Evolutionary conservation across 2,888 invertebrate species (phyloP).

Genomic region (Cantharis rufa): DNA sequence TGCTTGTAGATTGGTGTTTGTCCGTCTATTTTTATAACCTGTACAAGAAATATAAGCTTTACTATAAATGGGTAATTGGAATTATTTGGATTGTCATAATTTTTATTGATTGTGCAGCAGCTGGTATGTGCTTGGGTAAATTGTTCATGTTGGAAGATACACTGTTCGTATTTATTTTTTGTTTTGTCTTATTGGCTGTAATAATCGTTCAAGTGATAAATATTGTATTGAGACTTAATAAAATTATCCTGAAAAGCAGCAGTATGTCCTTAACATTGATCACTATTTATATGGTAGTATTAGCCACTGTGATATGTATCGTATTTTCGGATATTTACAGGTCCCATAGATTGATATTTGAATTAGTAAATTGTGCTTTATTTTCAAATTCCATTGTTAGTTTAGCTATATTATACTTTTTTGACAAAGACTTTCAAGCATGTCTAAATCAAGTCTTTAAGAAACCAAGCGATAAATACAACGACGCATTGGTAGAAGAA

Average conservation of each 20-base stretch:
- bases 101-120: background rate
- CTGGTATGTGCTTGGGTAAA: background rate
- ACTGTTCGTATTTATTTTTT: background rate
- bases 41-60: background rate
- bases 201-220: background rate
- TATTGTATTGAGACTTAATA: slow-evolving; percentile 1
- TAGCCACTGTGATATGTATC: background rate
- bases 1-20: slow-evolving; percentile 2
- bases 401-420: slow-evolving; percentile 1
- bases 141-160: background rate
- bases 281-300: background rate
- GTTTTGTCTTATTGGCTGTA: slow-evolving; percentile 1
- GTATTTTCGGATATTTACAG: background rate
- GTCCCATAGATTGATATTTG: background rate
- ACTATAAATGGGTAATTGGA: background rate
- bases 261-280: background rate
- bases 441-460: slow-evolving; percentile 3
- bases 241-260: background rate
- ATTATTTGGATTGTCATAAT: slow-evolving; percentile 4
- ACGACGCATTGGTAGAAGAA: background rate
- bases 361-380: background rate
- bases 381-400: slow-evolving; percentile 12
- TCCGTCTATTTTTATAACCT: background rate
- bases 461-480: background rate
- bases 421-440: slow-evolving; percentile 5